Conservation (phyloP, 2,797 vertebrate genomes). For the Acanthurus leucopareius region DNA sequence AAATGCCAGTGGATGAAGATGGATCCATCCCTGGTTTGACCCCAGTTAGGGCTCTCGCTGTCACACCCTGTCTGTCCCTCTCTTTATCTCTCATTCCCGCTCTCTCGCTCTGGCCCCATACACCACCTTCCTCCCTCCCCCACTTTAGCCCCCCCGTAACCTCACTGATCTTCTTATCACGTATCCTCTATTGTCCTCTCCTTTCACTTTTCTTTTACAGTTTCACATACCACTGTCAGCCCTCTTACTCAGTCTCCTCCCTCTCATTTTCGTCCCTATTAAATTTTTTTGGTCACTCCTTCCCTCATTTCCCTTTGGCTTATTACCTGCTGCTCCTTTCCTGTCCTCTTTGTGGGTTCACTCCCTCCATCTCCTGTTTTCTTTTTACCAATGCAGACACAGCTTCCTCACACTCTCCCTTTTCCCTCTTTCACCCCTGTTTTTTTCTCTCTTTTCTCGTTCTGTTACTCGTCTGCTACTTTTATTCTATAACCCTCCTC, state of each 20-base stretch:
- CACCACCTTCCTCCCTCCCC: slow-evolving; percentile 44
- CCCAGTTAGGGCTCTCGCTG: slow-evolving; percentile 61
- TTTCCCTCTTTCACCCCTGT: slow-evolving; percentile 28
- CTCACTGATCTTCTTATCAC: slow-evolving; percentile 57
- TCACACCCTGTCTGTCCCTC: slow-evolving; percentile 51
- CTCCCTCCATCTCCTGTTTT: slow-evolving; percentile 59
- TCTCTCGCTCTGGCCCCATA: slow-evolving; percentile 62
- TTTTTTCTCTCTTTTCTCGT: slow-evolving; percentile 19
- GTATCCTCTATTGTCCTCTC: slow-evolving; percentile 47
- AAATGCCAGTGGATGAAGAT: slow-evolving; percentile 78
- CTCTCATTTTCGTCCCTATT: slow-evolving; percentile 61
- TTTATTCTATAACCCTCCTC: slow-evolving; percentile 64
- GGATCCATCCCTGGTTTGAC: slow-evolving; percentile 76
- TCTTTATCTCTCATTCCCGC: slow-evolving; percentile 51
- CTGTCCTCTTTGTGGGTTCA: slow-evolving; percentile 58
- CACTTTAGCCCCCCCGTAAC: slow-evolving; percentile 38
- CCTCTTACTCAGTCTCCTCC: slow-evolving; percentile 37
- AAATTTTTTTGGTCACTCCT: slow-evolving; percentile 64
- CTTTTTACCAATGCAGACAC: slow-evolving; percentile 37
- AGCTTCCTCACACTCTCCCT: slow-evolving; percentile 28
- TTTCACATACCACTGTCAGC: slow-evolving; percentile 44
- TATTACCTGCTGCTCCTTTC: slow-evolving; percentile 66
- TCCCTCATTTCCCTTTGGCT: slow-evolving; percentile 57
- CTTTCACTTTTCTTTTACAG: slow-evolving; percentile 34
- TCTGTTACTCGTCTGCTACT: slow-evolving; percentile 62